Evolutionary conservation across 2,797 vertebrate genomes (phyloP).

Genomic region (Malacoctenus gilli): DNA sequence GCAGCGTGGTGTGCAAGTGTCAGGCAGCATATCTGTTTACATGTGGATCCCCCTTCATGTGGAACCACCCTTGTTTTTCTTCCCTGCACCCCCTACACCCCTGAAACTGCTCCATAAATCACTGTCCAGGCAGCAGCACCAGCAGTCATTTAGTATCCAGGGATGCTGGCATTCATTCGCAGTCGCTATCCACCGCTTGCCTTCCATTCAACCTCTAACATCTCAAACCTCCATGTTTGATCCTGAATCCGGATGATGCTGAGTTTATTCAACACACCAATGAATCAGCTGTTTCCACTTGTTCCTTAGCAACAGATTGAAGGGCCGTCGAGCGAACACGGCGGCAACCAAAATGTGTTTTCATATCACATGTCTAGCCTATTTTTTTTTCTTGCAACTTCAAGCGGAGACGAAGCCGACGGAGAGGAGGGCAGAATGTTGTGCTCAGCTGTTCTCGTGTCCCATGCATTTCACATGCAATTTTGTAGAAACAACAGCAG

Average conservation of each 20-base stretch:
- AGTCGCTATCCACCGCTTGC: conserved; percentile 33
- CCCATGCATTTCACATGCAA: conserved; percentile 47
- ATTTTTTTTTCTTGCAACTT: conserved; percentile 2
- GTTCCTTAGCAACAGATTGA: conserved; percentile 49
- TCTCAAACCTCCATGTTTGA: conserved; percentile 5
- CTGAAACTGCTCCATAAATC: conserved; percentile 63
- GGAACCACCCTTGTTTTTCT: conserved; percentile 38
- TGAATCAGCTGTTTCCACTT: conserved; percentile 19
- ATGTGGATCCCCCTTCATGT: conserved; percentile 29
- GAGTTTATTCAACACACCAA: conserved; percentile 5
- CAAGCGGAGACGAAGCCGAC: not conserved
- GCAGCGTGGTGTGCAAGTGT: conserved; percentile 16
- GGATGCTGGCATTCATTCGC: conserved; percentile 28
- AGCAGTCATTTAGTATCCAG: conserved; percentile 49
- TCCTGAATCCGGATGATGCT: conserved; percentile 20
- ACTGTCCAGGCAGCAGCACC: conserved; percentile 51
- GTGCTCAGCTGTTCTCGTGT: conserved; percentile 20
- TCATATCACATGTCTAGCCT: conserved; percentile 3
- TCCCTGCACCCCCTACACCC: conserved; percentile 12
- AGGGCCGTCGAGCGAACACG: conserved; percentile 14
- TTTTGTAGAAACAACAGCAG: conserved; percentile 54
- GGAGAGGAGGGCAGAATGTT: not conserved
- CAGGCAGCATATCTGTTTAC: conserved; percentile 27
- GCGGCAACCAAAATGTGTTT: conserved; percentile 15
- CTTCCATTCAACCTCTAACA: conserved; percentile 38